Conservation (phyloP, 2,888 invertebrate genomes). For the Drosophila falleni region DNA sequence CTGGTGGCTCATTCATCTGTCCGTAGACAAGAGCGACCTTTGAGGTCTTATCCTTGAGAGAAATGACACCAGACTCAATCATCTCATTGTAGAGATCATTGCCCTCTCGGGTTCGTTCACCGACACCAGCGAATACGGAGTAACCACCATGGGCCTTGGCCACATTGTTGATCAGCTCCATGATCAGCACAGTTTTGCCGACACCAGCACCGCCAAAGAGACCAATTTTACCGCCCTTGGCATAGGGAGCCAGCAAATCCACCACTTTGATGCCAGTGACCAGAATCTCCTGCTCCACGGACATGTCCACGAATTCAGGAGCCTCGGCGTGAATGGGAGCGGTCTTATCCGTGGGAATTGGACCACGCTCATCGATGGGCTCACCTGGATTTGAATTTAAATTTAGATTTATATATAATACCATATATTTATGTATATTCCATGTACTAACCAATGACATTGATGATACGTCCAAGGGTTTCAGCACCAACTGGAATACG, state of each 20-base stretch:
- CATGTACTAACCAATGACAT: constrained; percentile 90
- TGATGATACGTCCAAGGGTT: constrained; percentile 96
- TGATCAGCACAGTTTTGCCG: constrained; percentile 97
- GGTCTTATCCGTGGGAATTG: constrained; percentile 91
- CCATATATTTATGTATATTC: not conserved
- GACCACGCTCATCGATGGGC: constrained; percentile 94
- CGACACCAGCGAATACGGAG: constrained; percentile 98
- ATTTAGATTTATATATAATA: not conserved
- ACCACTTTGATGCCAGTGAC: constrained; percentile 97
- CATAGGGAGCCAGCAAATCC: constrained; percentile 96
- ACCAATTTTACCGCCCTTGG: constrained; percentile 97
- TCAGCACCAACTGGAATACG: constrained; percentile 96
- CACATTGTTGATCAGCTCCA: constrained; percentile 98
- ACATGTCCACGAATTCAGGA: constrained; percentile 96
- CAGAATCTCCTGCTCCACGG: constrained; percentile 95
- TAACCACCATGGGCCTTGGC: constrained; percentile 98
- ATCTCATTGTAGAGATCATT: constrained; percentile 98
- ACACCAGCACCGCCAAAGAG: constrained; percentile 97
- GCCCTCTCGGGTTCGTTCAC: constrained; percentile 97
- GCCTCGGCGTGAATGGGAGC: constrained; percentile 96
- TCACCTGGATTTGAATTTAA: constrained; percentile 82
- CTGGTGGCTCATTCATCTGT: constrained; percentile 98
- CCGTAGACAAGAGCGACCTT: constrained; percentile 95
- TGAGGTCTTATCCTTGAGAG: constrained; percentile 94
- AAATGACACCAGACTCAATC: constrained; percentile 97